These are phyloP conservation scores for Erpobdella octoculata DNA, from an alignment of 2,888 invertebrate species.

Conservation along the genomic window DNA sequence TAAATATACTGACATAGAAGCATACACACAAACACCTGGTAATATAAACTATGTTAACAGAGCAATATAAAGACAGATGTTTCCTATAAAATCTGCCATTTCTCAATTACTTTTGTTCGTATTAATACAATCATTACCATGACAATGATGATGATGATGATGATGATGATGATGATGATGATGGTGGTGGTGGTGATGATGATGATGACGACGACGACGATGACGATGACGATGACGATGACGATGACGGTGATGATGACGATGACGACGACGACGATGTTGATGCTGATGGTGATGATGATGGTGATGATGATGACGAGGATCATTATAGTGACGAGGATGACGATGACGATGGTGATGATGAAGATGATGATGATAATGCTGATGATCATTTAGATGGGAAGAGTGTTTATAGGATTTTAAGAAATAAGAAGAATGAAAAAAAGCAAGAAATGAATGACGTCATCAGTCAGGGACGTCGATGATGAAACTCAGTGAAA, in stretches of 20 bases:
- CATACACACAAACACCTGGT: too few species aligned
- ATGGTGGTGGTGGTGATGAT: constrained; percentile 18
- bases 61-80: too few species aligned
- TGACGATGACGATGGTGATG: neutral
- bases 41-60: too few species aligned
- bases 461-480: too few species aligned
- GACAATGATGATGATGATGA: neutral
- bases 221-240: constrained; percentile 23
- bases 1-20: too few species aligned
- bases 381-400: neutral
- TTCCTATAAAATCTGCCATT: too few species aligned
- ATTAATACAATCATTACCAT: neutral
- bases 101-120: too few species aligned
- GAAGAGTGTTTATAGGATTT: too few species aligned
- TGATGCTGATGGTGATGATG: constrained; percentile 25
- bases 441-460: too few species aligned
- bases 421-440: too few species aligned
- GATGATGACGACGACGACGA: constrained; percentile 16
- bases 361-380: neutral
- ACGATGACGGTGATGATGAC: constrained; percentile 1
- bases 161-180: constrained; percentile 16
- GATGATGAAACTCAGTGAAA: too few species aligned
- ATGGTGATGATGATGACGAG: constrained; percentile 22
- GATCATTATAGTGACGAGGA: constrained; percentile 9
- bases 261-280: constrained; percentile 24